A percentile compares a stretch with the other conserved stretches of the same genome.
Evolutionary conservation across 2,797 vertebrate species (phyloP).

Genomic region (Sebastes kiyomatsui): DNA sequence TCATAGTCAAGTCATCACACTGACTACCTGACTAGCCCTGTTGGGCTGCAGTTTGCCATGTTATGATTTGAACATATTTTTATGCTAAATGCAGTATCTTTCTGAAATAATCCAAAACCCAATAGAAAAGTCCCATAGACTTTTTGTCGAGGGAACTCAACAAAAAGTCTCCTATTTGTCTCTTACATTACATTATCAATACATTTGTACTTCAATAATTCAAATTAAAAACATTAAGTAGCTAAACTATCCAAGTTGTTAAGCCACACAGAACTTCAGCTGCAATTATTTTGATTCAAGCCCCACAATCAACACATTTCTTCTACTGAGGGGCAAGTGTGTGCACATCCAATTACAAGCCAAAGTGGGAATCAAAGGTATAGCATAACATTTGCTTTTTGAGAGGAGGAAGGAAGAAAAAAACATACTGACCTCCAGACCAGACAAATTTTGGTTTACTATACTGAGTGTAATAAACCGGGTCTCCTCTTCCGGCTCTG

Average conservation of each 20-base stretch:
- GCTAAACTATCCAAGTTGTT: neutral
- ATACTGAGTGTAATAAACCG: neutral
- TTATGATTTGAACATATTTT: too few species aligned
- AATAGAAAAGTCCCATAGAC: too few species aligned
- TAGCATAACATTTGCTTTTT: neutral
- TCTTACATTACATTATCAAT: neutral
- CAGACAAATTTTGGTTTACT: neutral
- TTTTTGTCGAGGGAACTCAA: too few species aligned
- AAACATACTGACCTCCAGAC: neutral
- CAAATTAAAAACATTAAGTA: neutral
- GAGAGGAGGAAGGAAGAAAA: neutral
- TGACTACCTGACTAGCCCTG: too few species aligned
- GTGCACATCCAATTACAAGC: neutral
- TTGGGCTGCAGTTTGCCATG: too few species aligned
- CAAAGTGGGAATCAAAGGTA: neutral
- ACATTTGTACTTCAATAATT: neutral
- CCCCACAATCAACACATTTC: neutral
- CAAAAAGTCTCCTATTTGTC: neutral
- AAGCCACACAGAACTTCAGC: neutral
- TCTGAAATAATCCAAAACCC: too few species aligned
- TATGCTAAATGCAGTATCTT: too few species aligned
- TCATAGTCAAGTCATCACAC: too few species aligned
- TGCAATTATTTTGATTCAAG: neutral
- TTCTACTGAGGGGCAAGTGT: neutral
- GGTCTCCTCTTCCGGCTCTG: constrained; percentile 6